Conservation (phyloP, 2,888 invertebrate genomes). For the Drosophila peninsularis region DNA sequence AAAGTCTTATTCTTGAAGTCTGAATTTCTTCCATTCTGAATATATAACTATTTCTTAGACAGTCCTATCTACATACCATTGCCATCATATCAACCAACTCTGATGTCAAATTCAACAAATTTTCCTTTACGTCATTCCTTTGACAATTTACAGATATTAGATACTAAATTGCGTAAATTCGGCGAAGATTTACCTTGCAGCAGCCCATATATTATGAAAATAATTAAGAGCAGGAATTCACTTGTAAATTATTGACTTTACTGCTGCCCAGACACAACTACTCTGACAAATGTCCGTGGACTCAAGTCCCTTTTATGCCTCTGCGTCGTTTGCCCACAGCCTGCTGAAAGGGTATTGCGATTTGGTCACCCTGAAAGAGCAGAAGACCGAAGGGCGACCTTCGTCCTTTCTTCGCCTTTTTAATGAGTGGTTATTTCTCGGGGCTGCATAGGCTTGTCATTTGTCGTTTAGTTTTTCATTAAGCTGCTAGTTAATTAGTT, state of each 20-base stretch:
- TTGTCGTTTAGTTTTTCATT: constrained; percentile 16
- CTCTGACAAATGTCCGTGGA: neutral
- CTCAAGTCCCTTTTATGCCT: neutral
- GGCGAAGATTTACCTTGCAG: neutral
- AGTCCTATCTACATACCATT: too few species aligned
- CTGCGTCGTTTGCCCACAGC: neutral
- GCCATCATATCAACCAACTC: too few species aligned
- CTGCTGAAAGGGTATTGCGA: constrained; percentile 2
- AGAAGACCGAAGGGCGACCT: neutral
- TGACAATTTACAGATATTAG: neutral
- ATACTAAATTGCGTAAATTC: neutral
- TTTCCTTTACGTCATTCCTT: neutral
- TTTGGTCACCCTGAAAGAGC: neutral
- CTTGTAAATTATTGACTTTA: constrained; percentile 1
- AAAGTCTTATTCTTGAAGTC: too few species aligned
- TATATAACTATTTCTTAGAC: too few species aligned
- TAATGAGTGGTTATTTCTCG: constrained; percentile 2
- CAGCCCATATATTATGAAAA: neutral
- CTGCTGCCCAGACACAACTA: neutral
- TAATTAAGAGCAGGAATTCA: neutral
- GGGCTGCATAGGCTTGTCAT: constrained; percentile 12
- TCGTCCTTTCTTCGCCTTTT: neutral
- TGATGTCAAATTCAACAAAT: too few species aligned
- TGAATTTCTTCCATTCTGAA: too few species aligned
- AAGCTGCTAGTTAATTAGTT: constrained; percentile 7